phyloP scores from a whole-genome alignment of 2,888 invertebrate genomes.

The Amphipoea lucens region DNA sequence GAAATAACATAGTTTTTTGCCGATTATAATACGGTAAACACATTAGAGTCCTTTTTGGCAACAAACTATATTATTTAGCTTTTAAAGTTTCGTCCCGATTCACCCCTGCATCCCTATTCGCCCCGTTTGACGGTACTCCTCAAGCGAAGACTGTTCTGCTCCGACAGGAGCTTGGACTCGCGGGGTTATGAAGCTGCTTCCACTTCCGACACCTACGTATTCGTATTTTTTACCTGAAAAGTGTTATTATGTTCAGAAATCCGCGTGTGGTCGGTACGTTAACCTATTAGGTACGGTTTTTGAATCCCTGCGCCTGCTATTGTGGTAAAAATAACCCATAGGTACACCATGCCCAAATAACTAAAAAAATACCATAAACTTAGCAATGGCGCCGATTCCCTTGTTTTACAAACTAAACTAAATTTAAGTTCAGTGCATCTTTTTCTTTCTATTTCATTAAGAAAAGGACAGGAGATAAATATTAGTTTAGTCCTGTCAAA shows the following conservation, averaged over 20 bases:
- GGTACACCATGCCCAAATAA: neutral
- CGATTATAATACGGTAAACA: no score
- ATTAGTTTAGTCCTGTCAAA: no score
- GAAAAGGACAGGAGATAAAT: no score
- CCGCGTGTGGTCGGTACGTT: neutral
- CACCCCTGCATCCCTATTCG: no score
- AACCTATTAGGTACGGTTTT: neutral
- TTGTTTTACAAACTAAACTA: no score
- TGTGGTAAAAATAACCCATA: no score
- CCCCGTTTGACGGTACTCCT: constrained; percentile 79
- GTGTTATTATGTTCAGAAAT: neutral
- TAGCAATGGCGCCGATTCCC: neutral
- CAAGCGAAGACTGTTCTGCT: constrained; percentile 98
- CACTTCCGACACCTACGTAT: neutral
- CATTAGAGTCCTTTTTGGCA: no score
- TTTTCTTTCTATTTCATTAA: no score
- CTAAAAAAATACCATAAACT: neutral
- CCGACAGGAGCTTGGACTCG: constrained; percentile 99
- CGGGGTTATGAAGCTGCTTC: constrained; percentile 90
- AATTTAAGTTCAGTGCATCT: no score
- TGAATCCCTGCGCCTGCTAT: neutral
- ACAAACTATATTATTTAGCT: no score
- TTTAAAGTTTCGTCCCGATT: no score
- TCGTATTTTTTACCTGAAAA: neutral
- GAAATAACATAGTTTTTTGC: no score